Percentiles rank a stretch among this genome's conserved stretches.
Evolutionary conservation across 2,113 vertebrate genomes (phyloP).

Genomic region (Calyptomena viridis): DNA sequence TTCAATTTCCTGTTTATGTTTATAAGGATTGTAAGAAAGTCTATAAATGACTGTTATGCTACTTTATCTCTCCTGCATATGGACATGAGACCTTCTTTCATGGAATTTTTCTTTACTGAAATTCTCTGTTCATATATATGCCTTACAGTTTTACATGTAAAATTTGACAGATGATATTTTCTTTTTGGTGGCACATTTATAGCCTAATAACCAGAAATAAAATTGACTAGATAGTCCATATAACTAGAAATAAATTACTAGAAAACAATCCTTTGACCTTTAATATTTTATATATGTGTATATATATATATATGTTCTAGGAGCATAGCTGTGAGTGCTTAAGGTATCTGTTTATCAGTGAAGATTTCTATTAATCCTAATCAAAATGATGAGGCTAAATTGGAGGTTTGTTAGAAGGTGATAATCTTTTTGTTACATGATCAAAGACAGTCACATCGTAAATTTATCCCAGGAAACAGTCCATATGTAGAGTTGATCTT

Average conservation of each 20-base stretch:
- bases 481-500: background rate
- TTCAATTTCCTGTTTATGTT: background rate
- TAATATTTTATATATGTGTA: background rate
- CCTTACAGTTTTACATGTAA: background rate
- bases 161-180: background rate
- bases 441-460: background rate
- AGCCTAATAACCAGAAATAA: background rate
- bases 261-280: background rate
- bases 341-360: background rate
- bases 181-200: background rate
- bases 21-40: background rate
- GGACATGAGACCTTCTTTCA: background rate
- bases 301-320: background rate
- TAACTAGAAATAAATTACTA: background rate
- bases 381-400: background rate
- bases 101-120: background rate
- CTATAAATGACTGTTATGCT: rapidly evolving
- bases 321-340: background rate
- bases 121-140: background rate
- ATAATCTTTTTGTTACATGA: background rate
- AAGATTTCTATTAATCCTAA: background rate
- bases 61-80: background rate
- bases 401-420: background rate
- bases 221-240: background rate
- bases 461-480: background rate